Percentiles rank a stretch among this genome's conserved stretches.
These are phyloP conservation scores for Phyllotis vaccarum DNA, from an alignment of 2,797 vertebrate species.

Conservation along the genomic window DNA sequence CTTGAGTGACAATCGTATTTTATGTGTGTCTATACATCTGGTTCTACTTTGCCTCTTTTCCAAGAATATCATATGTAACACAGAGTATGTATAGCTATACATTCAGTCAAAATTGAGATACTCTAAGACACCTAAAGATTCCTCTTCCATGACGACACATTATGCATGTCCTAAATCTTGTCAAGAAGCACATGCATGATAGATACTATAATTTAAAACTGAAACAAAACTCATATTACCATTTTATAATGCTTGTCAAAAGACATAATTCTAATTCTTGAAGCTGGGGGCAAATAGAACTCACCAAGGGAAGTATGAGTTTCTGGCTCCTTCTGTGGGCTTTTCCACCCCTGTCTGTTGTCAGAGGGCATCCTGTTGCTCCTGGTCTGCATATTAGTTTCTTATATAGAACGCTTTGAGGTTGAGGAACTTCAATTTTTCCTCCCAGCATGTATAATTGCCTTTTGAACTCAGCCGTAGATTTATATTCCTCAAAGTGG, in stretches of 20 bases:
- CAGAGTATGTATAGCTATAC: neutral
- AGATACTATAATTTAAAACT: neutral
- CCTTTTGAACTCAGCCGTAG: neutral
- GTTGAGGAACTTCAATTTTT: neutral
- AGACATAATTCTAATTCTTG: neutral
- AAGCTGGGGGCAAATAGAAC: neutral
- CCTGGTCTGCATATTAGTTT: neutral
- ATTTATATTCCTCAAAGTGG: neutral
- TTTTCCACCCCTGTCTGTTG: neutral
- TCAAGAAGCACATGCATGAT: neutral
- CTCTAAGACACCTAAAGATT: neutral
- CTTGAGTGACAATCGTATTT: neutral
- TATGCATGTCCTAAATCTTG: neutral
- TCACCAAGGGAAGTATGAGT: neutral
- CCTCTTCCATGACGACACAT: neutral
- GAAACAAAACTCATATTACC: neutral
- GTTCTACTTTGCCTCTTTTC: neutral
- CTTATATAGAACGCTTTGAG: neutral
- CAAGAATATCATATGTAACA: neutral
- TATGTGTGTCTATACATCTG: neutral
- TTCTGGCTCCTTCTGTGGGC: neutral
- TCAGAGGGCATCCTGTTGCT: too few relatives aligned
- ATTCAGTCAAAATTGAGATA: neutral
- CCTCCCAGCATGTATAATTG: neutral
- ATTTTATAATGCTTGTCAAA: neutral